A percentile compares a stretch with the other conserved stretches of the same genome.
Conservation (phyloP, 2,888 invertebrate species). For the Pachydiplax longipennis region DNA sequence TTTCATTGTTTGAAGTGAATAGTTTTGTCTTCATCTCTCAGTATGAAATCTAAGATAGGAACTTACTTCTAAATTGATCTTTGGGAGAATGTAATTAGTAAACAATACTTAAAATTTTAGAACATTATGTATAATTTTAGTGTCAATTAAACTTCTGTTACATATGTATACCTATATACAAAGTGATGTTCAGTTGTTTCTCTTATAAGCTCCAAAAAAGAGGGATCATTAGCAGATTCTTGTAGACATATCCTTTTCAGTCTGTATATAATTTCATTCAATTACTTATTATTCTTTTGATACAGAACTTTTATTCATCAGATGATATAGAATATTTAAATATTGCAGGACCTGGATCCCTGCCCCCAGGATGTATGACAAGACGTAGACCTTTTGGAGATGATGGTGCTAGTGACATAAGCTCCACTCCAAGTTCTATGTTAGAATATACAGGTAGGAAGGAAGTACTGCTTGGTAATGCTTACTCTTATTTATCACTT, state of each 20-base stretch:
- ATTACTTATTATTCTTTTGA: not conserved
- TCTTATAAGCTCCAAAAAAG: too few relatives aligned
- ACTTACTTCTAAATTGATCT: too few relatives aligned
- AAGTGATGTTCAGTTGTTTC: too few relatives aligned
- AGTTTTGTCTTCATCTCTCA: too few relatives aligned
- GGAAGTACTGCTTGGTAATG: not conserved
- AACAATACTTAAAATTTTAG: too few relatives aligned
- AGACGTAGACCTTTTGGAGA: slow-evolving; percentile 72
- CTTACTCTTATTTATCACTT: too few relatives aligned
- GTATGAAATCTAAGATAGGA: too few relatives aligned
- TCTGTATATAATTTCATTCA: not conserved
- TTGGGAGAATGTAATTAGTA: too few relatives aligned
- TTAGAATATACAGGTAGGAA: slow-evolving; percentile 58
- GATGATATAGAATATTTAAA: not conserved
- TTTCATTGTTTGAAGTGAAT: too few relatives aligned
- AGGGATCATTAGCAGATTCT: not conserved
- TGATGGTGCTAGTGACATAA: slow-evolving; percentile 84
- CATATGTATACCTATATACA: too few relatives aligned
- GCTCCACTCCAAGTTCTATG: slow-evolving; percentile 83
- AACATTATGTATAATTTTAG: too few relatives aligned
- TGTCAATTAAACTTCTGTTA: too few relatives aligned
- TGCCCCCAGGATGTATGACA: slow-evolving; percentile 79
- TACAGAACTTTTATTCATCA: not conserved
- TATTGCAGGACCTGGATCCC: slow-evolving; percentile 72
- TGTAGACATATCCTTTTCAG: not conserved